phyloP scores from a whole-genome alignment of 2,797 vertebrate genomes.

The Gastrophryne carolinensis region DNA sequence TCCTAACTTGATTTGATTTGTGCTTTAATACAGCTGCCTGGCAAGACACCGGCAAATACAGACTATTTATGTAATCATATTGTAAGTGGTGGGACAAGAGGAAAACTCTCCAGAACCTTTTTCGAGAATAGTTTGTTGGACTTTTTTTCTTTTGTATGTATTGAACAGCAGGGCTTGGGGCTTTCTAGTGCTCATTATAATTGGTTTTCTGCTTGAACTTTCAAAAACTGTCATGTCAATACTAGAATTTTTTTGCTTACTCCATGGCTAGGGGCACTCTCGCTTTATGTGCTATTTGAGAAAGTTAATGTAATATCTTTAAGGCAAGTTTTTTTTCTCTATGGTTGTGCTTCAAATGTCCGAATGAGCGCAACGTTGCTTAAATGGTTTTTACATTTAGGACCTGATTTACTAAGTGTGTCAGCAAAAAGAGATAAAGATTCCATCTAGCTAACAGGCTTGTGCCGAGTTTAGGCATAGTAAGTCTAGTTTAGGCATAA shows the following conservation, averaged over 20 bases:
- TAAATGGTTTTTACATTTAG: too few relatives aligned
- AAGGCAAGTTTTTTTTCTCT: conserved; percentile 67
- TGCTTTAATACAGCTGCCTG: conserved; percentile 82
- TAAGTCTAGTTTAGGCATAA: too few relatives aligned
- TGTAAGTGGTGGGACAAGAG: conserved; percentile 77
- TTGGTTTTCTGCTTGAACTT: conserved; percentile 90
- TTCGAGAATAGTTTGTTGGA: conserved; percentile 79
- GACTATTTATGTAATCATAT: conserved; percentile 83
- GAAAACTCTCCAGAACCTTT: conserved; percentile 80
- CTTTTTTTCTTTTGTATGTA: conserved; percentile 85
- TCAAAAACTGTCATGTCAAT: conserved; percentile 92
- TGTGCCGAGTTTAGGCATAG: too few relatives aligned
- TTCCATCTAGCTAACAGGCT: too few relatives aligned
- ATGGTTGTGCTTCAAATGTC: conserved; percentile 68
- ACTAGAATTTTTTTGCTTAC: conserved; percentile 84
- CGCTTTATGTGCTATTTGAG: conserved; percentile 80
- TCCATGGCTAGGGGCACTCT: conserved; percentile 78
- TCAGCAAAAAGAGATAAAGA: too few relatives aligned
- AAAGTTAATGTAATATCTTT: conserved; percentile 82
- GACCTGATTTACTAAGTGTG: too few relatives aligned
- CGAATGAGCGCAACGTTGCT: conserved; percentile 58
- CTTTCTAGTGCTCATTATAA: conserved; percentile 84
- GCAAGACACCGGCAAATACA: conserved; percentile 82
- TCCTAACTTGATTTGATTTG: conserved; percentile 87
- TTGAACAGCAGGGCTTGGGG: conserved; percentile 79